Evolutionary conservation across 2,797 vertebrate genomes (phyloP).

Genomic region (Manis pentadactyla): DNA sequence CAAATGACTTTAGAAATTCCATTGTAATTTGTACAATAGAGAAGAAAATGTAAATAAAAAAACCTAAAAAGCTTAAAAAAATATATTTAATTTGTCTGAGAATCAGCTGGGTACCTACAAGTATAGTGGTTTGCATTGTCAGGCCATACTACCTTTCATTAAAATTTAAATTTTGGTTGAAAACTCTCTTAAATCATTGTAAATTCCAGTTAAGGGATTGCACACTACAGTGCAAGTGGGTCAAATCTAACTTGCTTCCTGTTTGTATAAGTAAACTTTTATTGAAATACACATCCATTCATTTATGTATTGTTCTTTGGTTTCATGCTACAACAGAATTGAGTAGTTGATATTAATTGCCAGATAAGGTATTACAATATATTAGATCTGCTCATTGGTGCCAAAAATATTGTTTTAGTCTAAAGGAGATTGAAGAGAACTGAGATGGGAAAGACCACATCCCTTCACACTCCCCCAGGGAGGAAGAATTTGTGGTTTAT

Average conservation of each 20-base stretch:
- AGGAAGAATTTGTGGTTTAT: constrained; percentile 70
- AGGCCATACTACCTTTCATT: not conserved
- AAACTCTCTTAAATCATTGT: not conserved
- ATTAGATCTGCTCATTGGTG: not conserved
- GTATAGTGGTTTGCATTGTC: not conserved
- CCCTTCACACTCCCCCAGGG: constrained; percentile 52
- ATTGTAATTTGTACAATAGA: not conserved
- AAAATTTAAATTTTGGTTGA: not conserved
- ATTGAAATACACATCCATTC: not conserved
- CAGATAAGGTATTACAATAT: not conserved
- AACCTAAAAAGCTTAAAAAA: not conserved
- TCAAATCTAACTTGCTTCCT: not conserved
- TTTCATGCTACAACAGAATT: not conserved
- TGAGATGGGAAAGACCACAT: constrained; percentile 17
- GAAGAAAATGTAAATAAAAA: not conserved
- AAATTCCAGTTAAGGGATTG: not conserved
- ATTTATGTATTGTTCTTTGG: not conserved
- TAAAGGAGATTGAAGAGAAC: constrained; percentile 35
- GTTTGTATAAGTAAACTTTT: constrained; percentile 22
- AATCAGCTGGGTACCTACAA: not conserved
- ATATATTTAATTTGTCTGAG: not conserved
- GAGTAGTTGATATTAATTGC: not conserved
- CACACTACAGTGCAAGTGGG: not conserved
- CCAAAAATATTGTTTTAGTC: constrained; percentile 37
- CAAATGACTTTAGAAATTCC: not conserved